phyloP scores from a whole-genome alignment of 2,888 invertebrate species.

The Heteromyza rotundicornis region DNA sequence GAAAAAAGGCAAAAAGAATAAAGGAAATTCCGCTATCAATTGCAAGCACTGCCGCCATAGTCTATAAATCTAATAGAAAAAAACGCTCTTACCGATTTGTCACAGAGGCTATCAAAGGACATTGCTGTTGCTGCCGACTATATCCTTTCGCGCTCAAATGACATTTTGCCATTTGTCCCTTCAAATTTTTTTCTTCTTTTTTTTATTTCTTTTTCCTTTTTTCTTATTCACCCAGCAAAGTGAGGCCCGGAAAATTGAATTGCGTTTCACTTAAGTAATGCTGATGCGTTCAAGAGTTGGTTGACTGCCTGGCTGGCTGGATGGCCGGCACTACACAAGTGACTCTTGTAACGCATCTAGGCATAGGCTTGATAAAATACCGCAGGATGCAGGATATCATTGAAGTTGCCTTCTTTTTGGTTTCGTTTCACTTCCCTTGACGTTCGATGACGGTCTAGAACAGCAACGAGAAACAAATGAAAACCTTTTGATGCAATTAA shows the following conservation, averaged over 20 bases:
- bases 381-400: slow-evolving; percentile 4
- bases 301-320: too few species aligned
- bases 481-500: slow-evolving; percentile 25
- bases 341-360: neutral
- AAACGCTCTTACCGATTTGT: slow-evolving; percentile 37
- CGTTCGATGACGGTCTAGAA: too few species aligned
- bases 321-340: neutral
- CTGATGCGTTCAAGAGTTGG: neutral
- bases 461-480: neutral
- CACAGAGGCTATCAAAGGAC: slow-evolving; percentile 25
- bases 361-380: neutral
- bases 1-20: neutral
- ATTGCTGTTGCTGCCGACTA: neutral
- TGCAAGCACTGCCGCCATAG: neutral
- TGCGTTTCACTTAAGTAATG: slow-evolving; percentile 30
- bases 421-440: too few species aligned
- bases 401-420: too few species aligned
- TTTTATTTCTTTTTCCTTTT: too few species aligned
- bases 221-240: neutral
- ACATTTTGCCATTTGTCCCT: slow-evolving; percentile 42
- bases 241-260: slow-evolving; percentile 41
- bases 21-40: neutral
- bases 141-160: slow-evolving; percentile 38
- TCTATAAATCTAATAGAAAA: neutral
- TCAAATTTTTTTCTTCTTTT: too few species aligned